Evolutionary conservation across 2,888 invertebrate genomes (phyloP).

Genomic region (Amiota communis): DNA sequence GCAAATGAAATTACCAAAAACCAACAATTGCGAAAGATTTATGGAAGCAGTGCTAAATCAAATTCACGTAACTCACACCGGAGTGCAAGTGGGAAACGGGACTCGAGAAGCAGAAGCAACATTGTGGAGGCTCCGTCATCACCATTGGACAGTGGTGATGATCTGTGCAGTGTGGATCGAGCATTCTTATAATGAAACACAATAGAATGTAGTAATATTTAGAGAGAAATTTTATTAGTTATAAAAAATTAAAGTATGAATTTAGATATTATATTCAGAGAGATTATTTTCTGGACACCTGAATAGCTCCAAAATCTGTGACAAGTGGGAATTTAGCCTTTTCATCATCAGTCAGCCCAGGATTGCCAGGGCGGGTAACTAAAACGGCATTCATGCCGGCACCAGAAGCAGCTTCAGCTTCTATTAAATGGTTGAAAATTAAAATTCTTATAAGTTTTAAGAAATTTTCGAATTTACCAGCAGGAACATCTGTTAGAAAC

Average conservation of each 20-base stretch:
- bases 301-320: conserved; percentile 75
- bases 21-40: conserved; percentile 59
- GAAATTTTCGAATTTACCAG: conserved; percentile 79
- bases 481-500: conserved; percentile 89
- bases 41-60: conserved; percentile 46
- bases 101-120: conserved; percentile 36
- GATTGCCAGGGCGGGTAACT: conserved; percentile 86
- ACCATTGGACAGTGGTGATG: conserved; percentile 64
- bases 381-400: conserved; percentile 83
- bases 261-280: conserved; percentile 21
- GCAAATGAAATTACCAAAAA: conserved; percentile 42
- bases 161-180: conserved; percentile 69
- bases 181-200: conserved; percentile 61
- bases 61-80: conserved; percentile 55
- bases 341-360: conserved; percentile 78
- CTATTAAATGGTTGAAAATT: conserved; percentile 73
- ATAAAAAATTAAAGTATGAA: conserved; percentile 24
- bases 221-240: conserved; percentile 10
- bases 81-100: conserved; percentile 33
- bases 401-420: conserved; percentile 86
- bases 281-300: conserved; percentile 38
- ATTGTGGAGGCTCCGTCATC: background rate
- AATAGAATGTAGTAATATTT: conserved; percentile 3
- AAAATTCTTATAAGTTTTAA: background rate
- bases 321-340: conserved; percentile 76